These are phyloP conservation scores for Priocnemis perturbator DNA, from an alignment of 2,888 invertebrate species.

Conservation along the genomic window DNA sequence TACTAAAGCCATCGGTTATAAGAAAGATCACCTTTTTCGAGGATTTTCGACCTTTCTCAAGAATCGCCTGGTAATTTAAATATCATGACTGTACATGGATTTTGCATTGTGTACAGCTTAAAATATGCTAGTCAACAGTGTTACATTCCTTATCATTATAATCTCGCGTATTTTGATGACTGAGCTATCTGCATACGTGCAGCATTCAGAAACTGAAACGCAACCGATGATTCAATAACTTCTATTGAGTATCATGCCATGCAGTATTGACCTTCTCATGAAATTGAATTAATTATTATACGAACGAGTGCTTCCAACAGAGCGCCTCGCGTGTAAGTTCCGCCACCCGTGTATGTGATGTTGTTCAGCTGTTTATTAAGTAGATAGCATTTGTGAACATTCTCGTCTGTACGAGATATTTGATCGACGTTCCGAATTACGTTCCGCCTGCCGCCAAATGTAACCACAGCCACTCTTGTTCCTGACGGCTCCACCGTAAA, in stretches of 20 bases:
- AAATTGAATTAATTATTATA: slow-evolving; percentile 1
- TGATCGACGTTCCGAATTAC: slow-evolving; percentile 80
- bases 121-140: too few species aligned
- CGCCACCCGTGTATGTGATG: slow-evolving; percentile 81
- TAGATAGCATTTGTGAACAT: slow-evolving; percentile 81
- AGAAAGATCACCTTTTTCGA: slow-evolving; percentile 81
- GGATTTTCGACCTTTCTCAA: slow-evolving; percentile 74
- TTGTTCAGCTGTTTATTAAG: slow-evolving; percentile 79
- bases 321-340: slow-evolving; percentile 83
- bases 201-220: too few species aligned
- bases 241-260: too few species aligned
- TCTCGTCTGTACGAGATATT: slow-evolving; percentile 76
- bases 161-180: too few species aligned
- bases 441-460: slow-evolving; percentile 80
- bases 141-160: too few species aligned
- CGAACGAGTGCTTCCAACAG: slow-evolving; percentile 80
- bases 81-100: not conserved
- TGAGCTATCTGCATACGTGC: too few species aligned
- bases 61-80: slow-evolving; percentile 73
- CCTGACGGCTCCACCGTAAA: slow-evolving; percentile 81
- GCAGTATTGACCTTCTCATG: too few species aligned
- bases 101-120: not conserved
- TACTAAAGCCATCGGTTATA: slow-evolving; percentile 84
- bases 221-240: too few species aligned
- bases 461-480: slow-evolving; percentile 81